Conservation (phyloP, 1,140 invertebrate species). For the Papilio xuthus region DNA sequence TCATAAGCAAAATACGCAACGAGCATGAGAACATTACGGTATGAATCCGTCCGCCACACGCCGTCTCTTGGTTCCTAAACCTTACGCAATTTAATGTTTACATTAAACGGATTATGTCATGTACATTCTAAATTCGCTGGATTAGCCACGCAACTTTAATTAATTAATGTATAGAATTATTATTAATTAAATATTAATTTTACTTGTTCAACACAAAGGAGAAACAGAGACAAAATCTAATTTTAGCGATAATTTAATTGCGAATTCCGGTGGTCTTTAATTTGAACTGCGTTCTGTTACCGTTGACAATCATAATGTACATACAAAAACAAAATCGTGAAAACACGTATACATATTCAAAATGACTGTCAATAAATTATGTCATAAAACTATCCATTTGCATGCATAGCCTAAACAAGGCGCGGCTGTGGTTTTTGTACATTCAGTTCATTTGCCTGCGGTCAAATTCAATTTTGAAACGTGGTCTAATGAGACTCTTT, state of each 20-base stretch:
- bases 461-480: constrained; percentile 62
- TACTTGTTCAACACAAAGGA: not conserved
- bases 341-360: not conserved
- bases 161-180: no score
- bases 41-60: not conserved
- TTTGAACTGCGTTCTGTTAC: no score
- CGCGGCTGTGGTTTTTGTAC: constrained; percentile 55
- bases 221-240: no score
- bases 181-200: not conserved
- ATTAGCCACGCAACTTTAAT: not conserved
- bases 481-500: constrained; percentile 60
- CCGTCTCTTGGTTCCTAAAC: not conserved
- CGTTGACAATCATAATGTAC: not conserved
- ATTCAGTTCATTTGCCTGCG: constrained; percentile 58
- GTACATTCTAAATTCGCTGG: not conserved
- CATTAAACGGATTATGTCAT: not conserved
- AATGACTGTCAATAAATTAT: not conserved
- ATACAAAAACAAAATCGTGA: not conserved
- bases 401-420: constrained; percentile 46
- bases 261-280: no score
- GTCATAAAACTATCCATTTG: not conserved
- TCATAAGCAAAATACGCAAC: not conserved
- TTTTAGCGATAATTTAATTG: no score
- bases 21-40: not conserved
- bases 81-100: constrained; percentile 16